These are phyloP conservation scores for Coregonus suidteri DNA, from an alignment of 2,797 vertebrate genomes.

Conservation along the genomic window DNA sequence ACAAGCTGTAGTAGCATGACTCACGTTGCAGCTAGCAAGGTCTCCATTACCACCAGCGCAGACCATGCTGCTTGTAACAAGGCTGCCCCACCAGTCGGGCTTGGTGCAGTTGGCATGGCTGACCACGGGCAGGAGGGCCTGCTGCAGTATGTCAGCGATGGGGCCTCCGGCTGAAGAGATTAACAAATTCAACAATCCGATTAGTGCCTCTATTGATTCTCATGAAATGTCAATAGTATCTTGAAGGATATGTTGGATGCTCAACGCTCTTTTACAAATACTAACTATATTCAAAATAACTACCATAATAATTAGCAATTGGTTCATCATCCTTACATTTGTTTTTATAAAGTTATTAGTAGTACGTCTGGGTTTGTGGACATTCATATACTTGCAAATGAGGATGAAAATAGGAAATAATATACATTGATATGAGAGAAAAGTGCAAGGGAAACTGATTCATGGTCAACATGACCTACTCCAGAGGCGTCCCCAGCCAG, in stretches of 20 bases:
- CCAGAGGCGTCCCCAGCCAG: conserved; percentile 88
- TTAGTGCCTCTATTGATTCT: neutral
- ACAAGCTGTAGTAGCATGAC: conserved; percentile 38
- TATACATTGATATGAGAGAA: neutral
- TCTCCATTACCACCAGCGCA: conserved; percentile 88
- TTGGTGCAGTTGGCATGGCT: conserved; percentile 71
- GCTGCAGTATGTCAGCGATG: conserved; percentile 82
- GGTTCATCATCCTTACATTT: neutral
- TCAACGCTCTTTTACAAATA: neutral
- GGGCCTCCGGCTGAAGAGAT: conserved; percentile 81
- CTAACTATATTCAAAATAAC: neutral
- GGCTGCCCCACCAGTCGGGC: conserved; percentile 82
- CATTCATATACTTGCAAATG: neutral
- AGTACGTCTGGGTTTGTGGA: neutral
- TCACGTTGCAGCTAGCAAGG: conserved; percentile 86
- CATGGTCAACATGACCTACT: conserved; percentile 62
- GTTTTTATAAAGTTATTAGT: neutral
- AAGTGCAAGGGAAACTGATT: neutral
- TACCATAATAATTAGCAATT: neutral
- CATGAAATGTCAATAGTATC: neutral
- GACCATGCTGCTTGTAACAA: conserved; percentile 79
- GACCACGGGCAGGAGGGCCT: conserved; percentile 86
- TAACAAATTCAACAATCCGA: neutral
- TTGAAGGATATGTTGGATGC: neutral
- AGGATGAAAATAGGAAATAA: neutral